A percentile compares a stretch with the other conserved stretches of the same genome.
These are phyloP conservation scores for Menidia beryllina DNA, from an alignment of 2,113 vertebrate species.

Conservation along the genomic window DNA sequence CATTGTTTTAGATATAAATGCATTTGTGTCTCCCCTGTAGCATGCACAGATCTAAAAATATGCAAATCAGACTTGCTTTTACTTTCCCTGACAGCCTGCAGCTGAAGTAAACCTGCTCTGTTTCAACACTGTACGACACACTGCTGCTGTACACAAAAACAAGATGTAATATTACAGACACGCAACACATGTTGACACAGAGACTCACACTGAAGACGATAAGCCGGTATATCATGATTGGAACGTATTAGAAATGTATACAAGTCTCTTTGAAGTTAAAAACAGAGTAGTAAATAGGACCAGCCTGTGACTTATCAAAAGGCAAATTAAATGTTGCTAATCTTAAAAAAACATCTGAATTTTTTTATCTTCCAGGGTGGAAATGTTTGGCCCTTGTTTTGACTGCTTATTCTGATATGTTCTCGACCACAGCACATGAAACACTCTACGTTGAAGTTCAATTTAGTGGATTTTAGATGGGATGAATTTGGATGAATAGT, in stretches of 20 bases:
- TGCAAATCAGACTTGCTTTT: neutral
- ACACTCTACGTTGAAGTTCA: too few relatives aligned
- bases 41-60: neutral
- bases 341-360: neutral
- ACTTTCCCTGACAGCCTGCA: neutral
- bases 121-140: neutral
- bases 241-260: neutral
- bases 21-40: neutral
- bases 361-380: too few relatives aligned
- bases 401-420: too few relatives aligned
- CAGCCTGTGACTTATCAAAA: neutral
- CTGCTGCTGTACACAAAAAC: neutral
- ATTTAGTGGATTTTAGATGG: too few relatives aligned
- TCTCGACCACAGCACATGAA: too few relatives aligned
- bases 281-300: neutral
- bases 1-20: neutral
- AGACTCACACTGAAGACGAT: too few relatives aligned
- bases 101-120: neutral
- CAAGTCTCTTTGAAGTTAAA: neutral
- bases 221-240: neutral
- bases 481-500: too few relatives aligned
- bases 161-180: neutral
- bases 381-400: too few relatives aligned
- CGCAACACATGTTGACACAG: neutral
- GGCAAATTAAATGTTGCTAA: neutral